phyloP scores from a whole-genome alignment of 1,140 invertebrate genomes.

The Bombus huntii region DNA sequence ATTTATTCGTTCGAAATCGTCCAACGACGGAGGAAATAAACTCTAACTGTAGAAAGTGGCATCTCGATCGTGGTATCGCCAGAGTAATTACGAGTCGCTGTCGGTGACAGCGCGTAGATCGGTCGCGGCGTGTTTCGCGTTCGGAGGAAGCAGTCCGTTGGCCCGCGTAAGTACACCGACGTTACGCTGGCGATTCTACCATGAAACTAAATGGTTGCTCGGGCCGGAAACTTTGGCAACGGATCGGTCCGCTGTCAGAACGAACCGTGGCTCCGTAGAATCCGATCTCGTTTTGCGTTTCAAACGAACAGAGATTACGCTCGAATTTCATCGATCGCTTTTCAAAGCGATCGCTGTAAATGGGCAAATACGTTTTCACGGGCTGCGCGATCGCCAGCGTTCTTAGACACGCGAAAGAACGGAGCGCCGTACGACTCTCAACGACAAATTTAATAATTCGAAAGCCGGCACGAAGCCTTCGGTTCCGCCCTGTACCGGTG shows the following conservation, averaged over 20 bases:
- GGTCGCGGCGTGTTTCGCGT: background rate
- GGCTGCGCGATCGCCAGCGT: background rate
- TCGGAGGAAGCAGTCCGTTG: background rate
- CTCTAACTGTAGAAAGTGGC: too few species aligned
- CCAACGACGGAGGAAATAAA: background rate
- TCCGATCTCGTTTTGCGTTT: background rate
- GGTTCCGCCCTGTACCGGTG: background rate
- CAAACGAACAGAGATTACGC: background rate
- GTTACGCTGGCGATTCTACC: background rate
- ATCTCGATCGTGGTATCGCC: background rate
- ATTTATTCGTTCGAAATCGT: background rate
- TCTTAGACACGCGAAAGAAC: background rate
- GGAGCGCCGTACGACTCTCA: too few species aligned
- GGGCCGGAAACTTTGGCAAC: too few species aligned
- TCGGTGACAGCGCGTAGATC: background rate
- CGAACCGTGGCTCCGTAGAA: background rate
- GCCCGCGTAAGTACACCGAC: background rate
- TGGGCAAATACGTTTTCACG: too few species aligned
- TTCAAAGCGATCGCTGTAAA: background rate
- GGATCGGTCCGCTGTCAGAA: background rate
- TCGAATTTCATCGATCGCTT: background rate
- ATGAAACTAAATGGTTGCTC: background rate
- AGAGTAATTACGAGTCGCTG: background rate
- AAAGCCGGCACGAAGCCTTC: background rate
- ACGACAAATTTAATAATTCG: background rate